Evolutionary conservation across 2,888 invertebrate species (phyloP).

Genomic region (Priocnemis perturbator): DNA sequence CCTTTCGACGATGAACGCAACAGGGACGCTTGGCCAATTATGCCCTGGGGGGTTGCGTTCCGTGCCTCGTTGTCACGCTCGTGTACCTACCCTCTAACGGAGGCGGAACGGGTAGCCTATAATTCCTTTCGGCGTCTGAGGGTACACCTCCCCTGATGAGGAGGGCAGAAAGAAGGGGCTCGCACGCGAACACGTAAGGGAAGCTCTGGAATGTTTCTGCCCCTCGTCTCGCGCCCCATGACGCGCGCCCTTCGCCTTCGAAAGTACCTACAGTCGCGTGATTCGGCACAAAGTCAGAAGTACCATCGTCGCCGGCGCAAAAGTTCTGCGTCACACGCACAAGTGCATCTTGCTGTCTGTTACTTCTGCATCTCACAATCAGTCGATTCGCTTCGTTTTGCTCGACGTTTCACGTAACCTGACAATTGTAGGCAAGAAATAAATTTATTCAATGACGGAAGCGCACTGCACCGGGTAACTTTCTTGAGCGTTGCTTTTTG

Average conservation of each 20-base stretch:
- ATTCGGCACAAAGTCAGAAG: slow-evolving; percentile 27
- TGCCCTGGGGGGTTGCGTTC: not conserved
- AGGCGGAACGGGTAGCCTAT: slow-evolving; percentile 2
- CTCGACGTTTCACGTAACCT: too few species aligned
- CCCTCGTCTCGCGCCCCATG: slow-evolving; percentile 19
- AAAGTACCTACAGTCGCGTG: slow-evolving; percentile 18
- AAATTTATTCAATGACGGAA: too few species aligned
- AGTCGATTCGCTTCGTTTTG: too few species aligned
- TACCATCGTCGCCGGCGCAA: not conserved
- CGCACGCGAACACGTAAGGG: slow-evolving; percentile 9
- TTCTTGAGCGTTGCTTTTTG: too few species aligned
- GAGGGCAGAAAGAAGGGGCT: slow-evolving; percentile 32
- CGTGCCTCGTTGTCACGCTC: not conserved
- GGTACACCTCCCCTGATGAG: slow-evolving; percentile 21
- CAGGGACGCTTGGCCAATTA: too few species aligned
- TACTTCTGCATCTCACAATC: too few species aligned
- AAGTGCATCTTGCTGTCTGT: too few species aligned
- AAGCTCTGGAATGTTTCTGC: slow-evolving; percentile 29
- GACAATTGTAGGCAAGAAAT: too few species aligned
- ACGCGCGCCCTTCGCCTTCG: slow-evolving; percentile 14
- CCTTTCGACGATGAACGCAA: too few species aligned
- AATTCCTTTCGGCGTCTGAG: slow-evolving; percentile 30
- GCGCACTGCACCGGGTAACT: too few species aligned
- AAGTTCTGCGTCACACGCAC: too few species aligned
- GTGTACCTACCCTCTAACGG: not conserved